phyloP scores from a whole-genome alignment of 2,113 vertebrate species.

The Ptychochromis oligacanthus region DNA sequence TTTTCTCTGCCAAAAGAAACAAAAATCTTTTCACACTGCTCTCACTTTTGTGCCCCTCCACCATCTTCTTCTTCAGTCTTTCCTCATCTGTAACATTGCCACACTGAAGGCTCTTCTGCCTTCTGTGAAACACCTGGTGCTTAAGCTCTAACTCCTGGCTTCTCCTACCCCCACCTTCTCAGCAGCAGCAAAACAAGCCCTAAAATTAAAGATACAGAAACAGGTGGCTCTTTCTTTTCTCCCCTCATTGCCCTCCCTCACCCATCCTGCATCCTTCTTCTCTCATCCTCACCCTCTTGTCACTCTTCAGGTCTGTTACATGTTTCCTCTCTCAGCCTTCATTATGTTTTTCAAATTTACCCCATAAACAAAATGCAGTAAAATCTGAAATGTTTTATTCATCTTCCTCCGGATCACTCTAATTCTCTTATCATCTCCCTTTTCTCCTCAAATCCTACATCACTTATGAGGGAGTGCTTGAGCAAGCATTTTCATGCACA shows the following conservation, averaged over 20 bases:
- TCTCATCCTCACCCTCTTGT: constrained; percentile 36
- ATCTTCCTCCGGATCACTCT: not conserved
- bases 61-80: constrained; percentile 3
- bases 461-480: not conserved
- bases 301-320: constrained; percentile 47
- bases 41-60: not conserved
- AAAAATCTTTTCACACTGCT: too few species aligned
- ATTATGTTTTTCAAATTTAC: not conserved
- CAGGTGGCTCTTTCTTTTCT: not conserved
- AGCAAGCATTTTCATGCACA: not conserved
- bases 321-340: not conserved
- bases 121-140: not conserved
- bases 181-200: not conserved
- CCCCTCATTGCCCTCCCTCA: not conserved
- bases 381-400: not conserved
- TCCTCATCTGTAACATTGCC: not conserved
- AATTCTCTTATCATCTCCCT: not conserved
- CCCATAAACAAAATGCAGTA: not conserved
- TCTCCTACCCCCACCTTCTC: not conserved
- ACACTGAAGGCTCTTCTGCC: constrained; percentile 3
- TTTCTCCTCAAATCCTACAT: not conserved
- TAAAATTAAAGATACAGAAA: not conserved
- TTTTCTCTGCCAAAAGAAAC: too few species aligned
- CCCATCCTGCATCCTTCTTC: constrained; percentile 1
- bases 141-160: not conserved